Conservation (phyloP, 2,888 invertebrate genomes). For the Hybos culiciformis region DNA sequence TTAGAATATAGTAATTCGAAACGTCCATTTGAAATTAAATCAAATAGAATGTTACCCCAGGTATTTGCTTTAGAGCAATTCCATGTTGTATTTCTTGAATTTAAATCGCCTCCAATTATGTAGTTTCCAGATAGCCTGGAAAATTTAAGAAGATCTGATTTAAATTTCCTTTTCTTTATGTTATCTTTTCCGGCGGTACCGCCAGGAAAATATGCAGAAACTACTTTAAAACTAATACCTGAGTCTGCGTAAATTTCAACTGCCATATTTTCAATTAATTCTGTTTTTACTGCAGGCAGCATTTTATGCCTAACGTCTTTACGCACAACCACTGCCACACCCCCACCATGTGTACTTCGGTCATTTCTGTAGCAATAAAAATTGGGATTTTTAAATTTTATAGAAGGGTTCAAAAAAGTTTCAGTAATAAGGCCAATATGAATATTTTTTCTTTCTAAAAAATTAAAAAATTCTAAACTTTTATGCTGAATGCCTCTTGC, state of each 20-base stretch:
- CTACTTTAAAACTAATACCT: background rate
- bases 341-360: background rate
- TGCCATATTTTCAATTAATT: constrained; percentile 2
- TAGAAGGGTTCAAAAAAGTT: background rate
- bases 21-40: background rate
- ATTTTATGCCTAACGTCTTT: background rate
- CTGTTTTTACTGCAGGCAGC: background rate
- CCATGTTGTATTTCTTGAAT: too few species aligned
- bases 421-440: constrained; percentile 1
- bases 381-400: background rate
- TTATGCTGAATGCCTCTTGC: background rate
- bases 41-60: background rate
- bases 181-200: background rate
- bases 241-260: background rate
- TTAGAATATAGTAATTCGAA: background rate
- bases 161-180: background rate
- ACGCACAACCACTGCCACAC: constrained; percentile 1
- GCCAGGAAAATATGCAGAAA: constrained; percentile 1
- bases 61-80: too few species aligned
- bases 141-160: background rate
- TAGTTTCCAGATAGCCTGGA: background rate
- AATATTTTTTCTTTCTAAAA: background rate
- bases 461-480: background rate
- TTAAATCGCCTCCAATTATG: background rate
- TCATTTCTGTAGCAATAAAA: constrained; percentile 2